These are phyloP conservation scores for Papilio demoleus DNA, from an alignment of 2,888 invertebrate species.

Conservation along the genomic window DNA sequence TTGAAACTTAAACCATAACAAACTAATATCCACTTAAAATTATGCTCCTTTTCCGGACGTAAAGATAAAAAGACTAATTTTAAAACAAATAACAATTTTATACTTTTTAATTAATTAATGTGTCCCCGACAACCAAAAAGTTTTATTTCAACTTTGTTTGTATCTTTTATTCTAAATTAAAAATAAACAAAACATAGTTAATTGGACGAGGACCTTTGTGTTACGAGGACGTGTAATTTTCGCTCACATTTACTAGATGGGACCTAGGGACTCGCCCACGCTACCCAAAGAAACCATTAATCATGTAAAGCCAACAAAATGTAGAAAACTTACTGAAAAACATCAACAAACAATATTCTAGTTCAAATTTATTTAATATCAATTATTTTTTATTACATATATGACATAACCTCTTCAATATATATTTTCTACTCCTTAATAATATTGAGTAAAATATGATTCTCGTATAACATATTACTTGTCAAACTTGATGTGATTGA, in stretches of 20 bases:
- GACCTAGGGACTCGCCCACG: neutral
- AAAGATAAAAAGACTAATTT: neutral
- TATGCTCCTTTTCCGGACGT: neutral
- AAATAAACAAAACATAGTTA: slow-evolving; percentile 9
- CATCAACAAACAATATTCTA: neutral
- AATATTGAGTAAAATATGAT: neutral
- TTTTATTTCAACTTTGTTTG: neutral
- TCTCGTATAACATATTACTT: neutral
- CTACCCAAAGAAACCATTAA: neutral
- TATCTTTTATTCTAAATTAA: neutral
- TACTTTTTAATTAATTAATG: neutral
- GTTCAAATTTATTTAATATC: neutral
- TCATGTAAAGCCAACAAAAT: neutral
- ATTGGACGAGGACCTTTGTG: neutral
- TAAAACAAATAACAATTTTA: no score
- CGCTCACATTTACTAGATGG: neutral
- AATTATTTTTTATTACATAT: neutral
- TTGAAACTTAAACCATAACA: neutral
- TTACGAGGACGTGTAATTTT: slow-evolving; percentile 4
- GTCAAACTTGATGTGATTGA: slow-evolving; percentile 3
- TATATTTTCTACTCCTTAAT: neutral
- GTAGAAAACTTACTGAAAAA: neutral
- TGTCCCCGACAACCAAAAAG: neutral
- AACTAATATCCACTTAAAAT: neutral
- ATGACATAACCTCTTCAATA: neutral